These are phyloP conservation scores for Amphipoea lucens DNA, from an alignment of 2,888 invertebrate genomes.

Conservation along the genomic window DNA sequence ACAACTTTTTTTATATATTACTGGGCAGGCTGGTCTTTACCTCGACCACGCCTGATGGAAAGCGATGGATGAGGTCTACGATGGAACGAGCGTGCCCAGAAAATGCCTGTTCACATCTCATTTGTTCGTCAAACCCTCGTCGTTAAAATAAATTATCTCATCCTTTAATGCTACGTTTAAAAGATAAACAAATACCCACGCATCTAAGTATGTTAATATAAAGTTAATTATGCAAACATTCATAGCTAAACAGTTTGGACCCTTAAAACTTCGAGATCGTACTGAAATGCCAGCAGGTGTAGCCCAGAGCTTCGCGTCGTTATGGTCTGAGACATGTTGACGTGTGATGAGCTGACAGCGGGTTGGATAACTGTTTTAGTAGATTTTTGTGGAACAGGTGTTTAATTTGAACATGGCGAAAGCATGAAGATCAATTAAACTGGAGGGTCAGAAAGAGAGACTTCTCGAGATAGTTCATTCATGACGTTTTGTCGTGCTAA, in stretches of 20 bases:
- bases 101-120: neutral
- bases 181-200: neutral
- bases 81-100: neutral
- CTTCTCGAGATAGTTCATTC: no score
- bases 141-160: neutral
- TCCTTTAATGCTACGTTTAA: neutral
- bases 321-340: conserved; percentile 63
- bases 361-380: neutral
- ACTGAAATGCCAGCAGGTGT: conserved; percentile 75
- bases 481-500: neutral
- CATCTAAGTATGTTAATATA: neutral
- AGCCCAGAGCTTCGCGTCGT: conserved; percentile 58
- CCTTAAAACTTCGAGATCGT: conserved; percentile 60
- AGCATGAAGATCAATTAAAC: neutral
- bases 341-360: conserved; percentile 59
- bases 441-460: neutral
- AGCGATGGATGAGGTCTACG: neutral
- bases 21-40: neutral
- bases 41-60: neutral
- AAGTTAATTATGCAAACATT: conserved; percentile 34
- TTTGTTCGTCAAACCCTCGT: neutral
- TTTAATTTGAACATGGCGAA: neutral
- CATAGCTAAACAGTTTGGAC: conserved; percentile 29
- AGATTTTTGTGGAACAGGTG: neutral
- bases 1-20: neutral